Evolutionary conservation across 2,113 vertebrate genomes (phyloP).

Genomic region (Ameiurus melas): DNA sequence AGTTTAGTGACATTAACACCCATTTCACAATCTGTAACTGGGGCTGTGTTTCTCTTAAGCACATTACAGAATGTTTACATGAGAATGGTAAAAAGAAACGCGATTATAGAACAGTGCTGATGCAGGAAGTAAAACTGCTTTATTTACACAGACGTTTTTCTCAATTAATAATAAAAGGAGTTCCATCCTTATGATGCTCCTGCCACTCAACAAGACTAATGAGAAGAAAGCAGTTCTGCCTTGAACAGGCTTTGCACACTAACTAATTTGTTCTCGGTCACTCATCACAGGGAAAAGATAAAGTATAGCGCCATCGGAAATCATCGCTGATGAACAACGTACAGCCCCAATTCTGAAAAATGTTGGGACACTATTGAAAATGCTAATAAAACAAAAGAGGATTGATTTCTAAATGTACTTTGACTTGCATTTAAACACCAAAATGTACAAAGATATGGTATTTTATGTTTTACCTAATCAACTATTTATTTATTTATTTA

Average conservation of each 20-base stretch:
- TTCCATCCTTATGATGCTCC: not conserved
- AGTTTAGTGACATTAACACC: constrained; percentile 28
- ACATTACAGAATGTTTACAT: not conserved
- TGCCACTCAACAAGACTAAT: not conserved
- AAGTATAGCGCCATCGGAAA: not conserved
- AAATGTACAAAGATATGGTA: no score
- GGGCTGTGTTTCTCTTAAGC: not conserved
- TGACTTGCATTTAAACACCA: no score
- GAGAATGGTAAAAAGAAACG: not conserved
- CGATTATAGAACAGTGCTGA: not conserved
- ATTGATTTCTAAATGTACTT: no score
- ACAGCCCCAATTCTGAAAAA: not conserved
- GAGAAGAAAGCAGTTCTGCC: not conserved
- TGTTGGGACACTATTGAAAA: no score
- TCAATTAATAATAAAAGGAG: no score
- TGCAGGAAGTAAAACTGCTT: not conserved
- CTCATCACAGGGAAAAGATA: not conserved
- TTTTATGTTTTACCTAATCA: no score
- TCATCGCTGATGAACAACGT: not conserved
- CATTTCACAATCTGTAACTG: constrained; percentile 29
- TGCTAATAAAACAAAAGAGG: no score
- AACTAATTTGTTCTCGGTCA: not conserved
- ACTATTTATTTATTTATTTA: no score
- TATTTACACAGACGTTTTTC: not conserved
- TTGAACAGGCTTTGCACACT: not conserved